Conservation (phyloP, 1,140 invertebrate species). For the Lithobius niger region DNA sequence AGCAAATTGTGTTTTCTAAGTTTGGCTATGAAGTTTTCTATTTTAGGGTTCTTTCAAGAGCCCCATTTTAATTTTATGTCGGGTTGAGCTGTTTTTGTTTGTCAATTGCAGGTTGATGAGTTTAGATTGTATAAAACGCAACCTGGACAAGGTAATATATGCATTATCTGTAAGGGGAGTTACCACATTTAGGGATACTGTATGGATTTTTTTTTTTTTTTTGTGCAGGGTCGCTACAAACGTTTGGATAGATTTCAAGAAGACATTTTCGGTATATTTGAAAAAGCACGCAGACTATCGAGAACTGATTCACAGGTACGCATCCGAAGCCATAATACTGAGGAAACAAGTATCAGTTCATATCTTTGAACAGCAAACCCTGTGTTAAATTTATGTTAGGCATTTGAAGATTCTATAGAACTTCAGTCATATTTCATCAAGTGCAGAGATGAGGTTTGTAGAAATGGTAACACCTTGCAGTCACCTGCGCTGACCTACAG, state of each 20-base stretch:
- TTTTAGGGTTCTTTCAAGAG: not conserved
- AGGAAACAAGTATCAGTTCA: not conserved
- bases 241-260: slow-evolving; percentile 91
- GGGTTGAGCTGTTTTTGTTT: not conserved
- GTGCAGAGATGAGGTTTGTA: slow-evolving; percentile 39
- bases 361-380: no score
- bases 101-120: slow-evolving; percentile 27
- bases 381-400: slow-evolving; percentile 43
- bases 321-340: not conserved
- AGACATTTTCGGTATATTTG: slow-evolving; percentile 87
- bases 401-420: slow-evolving; percentile 89
- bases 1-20: not conserved
- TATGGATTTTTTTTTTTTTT: slow-evolving; percentile 25
- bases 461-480: slow-evolving; percentile 58
- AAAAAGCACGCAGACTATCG: slow-evolving; percentile 70
- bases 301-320: slow-evolving; percentile 62
- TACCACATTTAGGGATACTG: slow-evolving; percentile 5
- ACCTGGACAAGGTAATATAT: slow-evolving; percentile 33
- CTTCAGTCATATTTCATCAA: slow-evolving; percentile 84
- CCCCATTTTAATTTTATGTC: not conserved
- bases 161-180: not conserved
- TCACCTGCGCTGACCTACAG: slow-evolving; percentile 77
- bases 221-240: slow-evolving; percentile 61
- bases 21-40: not conserved
- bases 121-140: slow-evolving; percentile 39